Percentiles rank a stretch among this genome's conserved stretches.
These are phyloP conservation scores for Apolygus lucorum DNA, from an alignment of 1,140 invertebrate genomes.

Conservation along the genomic window DNA sequence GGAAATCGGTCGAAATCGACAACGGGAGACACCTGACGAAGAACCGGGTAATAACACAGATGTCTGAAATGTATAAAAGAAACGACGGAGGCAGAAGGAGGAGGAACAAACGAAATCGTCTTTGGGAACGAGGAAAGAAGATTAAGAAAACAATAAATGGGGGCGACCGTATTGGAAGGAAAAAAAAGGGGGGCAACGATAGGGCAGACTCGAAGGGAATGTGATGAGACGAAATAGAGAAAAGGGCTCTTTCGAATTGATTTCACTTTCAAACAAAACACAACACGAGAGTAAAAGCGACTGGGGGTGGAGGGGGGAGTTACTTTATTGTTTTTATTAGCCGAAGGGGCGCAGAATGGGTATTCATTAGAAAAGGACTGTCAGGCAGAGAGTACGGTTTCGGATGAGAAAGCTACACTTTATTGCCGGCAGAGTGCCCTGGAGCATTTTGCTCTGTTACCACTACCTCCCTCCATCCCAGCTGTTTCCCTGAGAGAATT, in stretches of 20 bases:
- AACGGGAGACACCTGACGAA: too few relatives aligned
- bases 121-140: too few relatives aligned
- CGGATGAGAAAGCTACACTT: background rate
- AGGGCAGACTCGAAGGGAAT: background rate
- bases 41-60: too few relatives aligned
- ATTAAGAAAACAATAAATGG: too few relatives aligned
- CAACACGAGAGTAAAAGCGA: background rate
- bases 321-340: slow-evolving; percentile 21
- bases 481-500: background rate
- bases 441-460: background rate
- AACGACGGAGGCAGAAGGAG: too few relatives aligned
- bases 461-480: background rate
- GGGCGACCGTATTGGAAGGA: too few relatives aligned
- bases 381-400: background rate
- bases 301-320: background rate
- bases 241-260: slow-evolving; percentile 1
- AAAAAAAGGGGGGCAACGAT: background rate
- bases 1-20: too few relatives aligned
- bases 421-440: background rate
- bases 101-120: too few relatives aligned
- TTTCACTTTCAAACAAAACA: slow-evolving; percentile 20
- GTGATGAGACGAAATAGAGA: background rate
- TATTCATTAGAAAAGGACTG: slow-evolving; percentile 12
- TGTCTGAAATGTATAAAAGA: too few relatives aligned
- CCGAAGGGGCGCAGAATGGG: slow-evolving; percentile 5